Evolutionary conservation across 2,888 invertebrate species (phyloP), one percentile per base, ranked within the genome.

Genomic region (Sepiola atlantica): DNA sequence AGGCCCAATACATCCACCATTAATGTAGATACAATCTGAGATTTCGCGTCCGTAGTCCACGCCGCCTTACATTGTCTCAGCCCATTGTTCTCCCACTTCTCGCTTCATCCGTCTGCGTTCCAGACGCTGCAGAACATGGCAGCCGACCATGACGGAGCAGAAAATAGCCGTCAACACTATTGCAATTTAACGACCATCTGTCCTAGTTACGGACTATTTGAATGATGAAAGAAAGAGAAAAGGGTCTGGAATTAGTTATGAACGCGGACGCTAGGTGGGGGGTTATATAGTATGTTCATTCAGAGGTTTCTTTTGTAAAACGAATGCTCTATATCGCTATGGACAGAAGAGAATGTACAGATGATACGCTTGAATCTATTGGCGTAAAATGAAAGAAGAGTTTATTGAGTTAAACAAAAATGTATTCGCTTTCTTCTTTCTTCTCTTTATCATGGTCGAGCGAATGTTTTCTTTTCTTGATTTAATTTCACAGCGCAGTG

Each of bases 141-240:
- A 77, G n/a, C 77, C 77, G 32, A 32, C 77, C 77, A 32, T 77
- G 77, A 77, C 77, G n/a, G 14, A 77, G n/a, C n/a, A 77, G 77
- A n/a, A 77, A 77, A n/a, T 77, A 77, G 77, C 77, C n/a, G 32
- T n/a, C 77, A 77, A n/a, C 77, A 77, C 77, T n/a, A 77, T n/a
- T n/a, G 32, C 77, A n/a, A 77, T 77, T 77, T 77, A 32, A 77
- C 77, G 77, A 77, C 77, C 77, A 77, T 77, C 77, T 77, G 77
- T 77, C 77, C 77, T n/a, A 32, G 77, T n/a, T 77, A 77, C n/a
- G 77, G 77, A 77, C 77, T 77, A 77, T 77, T 77, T 77, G 32
- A 77, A 77, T n/a, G n/a, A 45, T 45, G 45, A 45, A 45, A 45
- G 45, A 45, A 45, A 77, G 32, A n/a, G n/a, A 77, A 77, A 77